These are phyloP conservation scores for Caenorhabditis sinica DNA, from an alignment of 2,888 invertebrate species.

Conservation along the genomic window DNA sequence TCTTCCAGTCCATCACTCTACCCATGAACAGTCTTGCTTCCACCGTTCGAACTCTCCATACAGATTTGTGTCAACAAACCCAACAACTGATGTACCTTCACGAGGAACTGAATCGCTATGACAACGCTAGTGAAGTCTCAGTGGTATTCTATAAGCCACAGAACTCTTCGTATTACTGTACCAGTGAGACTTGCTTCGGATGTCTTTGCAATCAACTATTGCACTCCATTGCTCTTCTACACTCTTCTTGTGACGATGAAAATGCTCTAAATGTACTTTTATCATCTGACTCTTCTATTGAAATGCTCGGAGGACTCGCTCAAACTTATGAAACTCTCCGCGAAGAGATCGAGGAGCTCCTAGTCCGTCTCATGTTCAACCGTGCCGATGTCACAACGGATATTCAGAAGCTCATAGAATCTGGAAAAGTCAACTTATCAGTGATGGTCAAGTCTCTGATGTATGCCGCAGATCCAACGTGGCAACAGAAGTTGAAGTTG, in stretches of 20 bases:
- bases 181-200: slow-evolving; percentile 85
- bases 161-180: slow-evolving; percentile 61
- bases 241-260: slow-evolving; percentile 84
- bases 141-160: slow-evolving; percentile 45
- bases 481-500: slow-evolving; percentile 70
- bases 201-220: slow-evolving; percentile 92
- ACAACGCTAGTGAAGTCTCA: slow-evolving; percentile 49
- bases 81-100: slow-evolving; percentile 68
- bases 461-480: slow-evolving; percentile 62
- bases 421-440: slow-evolving; percentile 40
- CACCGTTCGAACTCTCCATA: slow-evolving; percentile 74
- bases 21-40: slow-evolving; percentile 30
- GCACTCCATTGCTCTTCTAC: slow-evolving; percentile 93
- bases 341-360: slow-evolving; percentile 63
- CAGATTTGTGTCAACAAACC: slow-evolving; percentile 64
- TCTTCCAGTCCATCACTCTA: slow-evolving; percentile 31
- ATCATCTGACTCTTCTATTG: slow-evolving; percentile 4
- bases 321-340: slow-evolving; percentile 55
- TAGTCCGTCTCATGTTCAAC: slow-evolving; percentile 65
- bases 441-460: slow-evolving; percentile 65
- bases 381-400: slow-evolving; percentile 50
- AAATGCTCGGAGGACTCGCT: slow-evolving; percentile 32
- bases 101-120: slow-evolving; percentile 70
- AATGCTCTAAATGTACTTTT: slow-evolving; percentile 24
- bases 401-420: slow-evolving; percentile 50